Percentiles rank a stretch among this genome's conserved stretches.
Conservation (phyloP, 2,797 vertebrate species). For the Eospalax fontanierii region DNA sequence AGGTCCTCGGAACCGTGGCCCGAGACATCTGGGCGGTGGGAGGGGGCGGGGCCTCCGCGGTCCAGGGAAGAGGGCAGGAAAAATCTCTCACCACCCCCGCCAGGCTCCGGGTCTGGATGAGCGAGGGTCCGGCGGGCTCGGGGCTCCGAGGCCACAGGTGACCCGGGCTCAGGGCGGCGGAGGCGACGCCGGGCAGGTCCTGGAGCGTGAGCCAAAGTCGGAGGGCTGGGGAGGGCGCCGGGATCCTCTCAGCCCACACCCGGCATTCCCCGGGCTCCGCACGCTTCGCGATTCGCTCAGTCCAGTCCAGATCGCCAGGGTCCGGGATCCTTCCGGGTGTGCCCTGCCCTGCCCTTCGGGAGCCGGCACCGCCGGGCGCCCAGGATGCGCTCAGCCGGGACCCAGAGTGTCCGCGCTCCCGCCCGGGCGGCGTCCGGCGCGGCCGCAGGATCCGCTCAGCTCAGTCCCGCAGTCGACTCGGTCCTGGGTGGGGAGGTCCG, state of each 20-base stretch:
- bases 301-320: conserved; percentile 59
- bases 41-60: conserved; percentile 79
- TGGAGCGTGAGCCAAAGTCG: conserved; percentile 69
- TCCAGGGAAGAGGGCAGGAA: conserved; percentile 47
- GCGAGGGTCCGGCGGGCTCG: conserved; percentile 49
- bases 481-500: conserved; percentile 35
- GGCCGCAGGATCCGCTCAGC: conserved; percentile 26
- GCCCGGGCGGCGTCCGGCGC: conserved; percentile 62
- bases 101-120: background rate
- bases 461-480: background rate
- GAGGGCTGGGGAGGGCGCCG: conserved; percentile 56
- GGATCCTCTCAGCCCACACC: conserved; percentile 75
- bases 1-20: conserved; percentile 67
- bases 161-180: conserved; percentile 50
- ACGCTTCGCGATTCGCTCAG: conserved; percentile 39
- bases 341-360: conserved; percentile 33
- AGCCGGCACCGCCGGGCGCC: conserved; percentile 48
- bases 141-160: conserved; percentile 81
- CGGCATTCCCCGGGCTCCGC: conserved; percentile 59
- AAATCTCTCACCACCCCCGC: conserved; percentile 17
- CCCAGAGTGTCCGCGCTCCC: conserved; percentile 54
- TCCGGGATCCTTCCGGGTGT: background rate
- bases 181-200: conserved; percentile 57
- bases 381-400: conserved; percentile 39
- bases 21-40: conserved; percentile 78